Evolutionary conservation across 2,888 invertebrate genomes (phyloP).

Genomic region (Sinhomidia bicolor): DNA sequence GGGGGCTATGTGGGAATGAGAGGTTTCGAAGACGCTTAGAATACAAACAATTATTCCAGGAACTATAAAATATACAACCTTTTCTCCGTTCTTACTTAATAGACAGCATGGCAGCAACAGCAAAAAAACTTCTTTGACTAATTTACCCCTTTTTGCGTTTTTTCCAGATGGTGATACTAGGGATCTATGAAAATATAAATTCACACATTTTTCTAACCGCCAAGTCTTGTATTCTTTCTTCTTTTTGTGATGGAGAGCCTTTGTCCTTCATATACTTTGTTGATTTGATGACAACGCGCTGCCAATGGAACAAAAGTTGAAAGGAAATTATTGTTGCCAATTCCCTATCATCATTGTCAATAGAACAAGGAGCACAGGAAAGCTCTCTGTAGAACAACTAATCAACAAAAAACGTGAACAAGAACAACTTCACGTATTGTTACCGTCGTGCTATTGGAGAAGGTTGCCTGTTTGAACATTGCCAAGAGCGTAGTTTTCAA

Average conservation of each 20-base stretch:
- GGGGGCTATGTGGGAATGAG: too few relatives aligned
- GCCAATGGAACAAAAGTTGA: not conserved
- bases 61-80: too few relatives aligned
- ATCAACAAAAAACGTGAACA: not conserved
- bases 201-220: constrained; percentile 30
- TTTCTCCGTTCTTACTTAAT: too few relatives aligned
- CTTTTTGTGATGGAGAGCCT: constrained; percentile 58
- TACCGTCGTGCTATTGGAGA: not conserved
- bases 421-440: not conserved
- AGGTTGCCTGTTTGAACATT: not conserved
- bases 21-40: too few relatives aligned
- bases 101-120: too few relatives aligned
- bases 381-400: not conserved
- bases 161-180: constrained; percentile 64
- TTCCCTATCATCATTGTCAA: not conserved
- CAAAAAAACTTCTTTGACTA: too few relatives aligned
- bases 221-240: not conserved
- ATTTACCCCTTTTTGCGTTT: not conserved
- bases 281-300: constrained; percentile 28
- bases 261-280: constrained; percentile 48
- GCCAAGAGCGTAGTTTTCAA: not conserved
- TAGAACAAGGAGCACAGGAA: not conserved
- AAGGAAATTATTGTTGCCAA: not conserved
- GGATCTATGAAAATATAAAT: constrained; percentile 31
- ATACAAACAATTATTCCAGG: too few relatives aligned